Evolutionary conservation across 2,113 vertebrate genomes (phyloP), one percentile per base, ranked within the genome.

Genomic region (Gadus macrocephalus): DNA sequence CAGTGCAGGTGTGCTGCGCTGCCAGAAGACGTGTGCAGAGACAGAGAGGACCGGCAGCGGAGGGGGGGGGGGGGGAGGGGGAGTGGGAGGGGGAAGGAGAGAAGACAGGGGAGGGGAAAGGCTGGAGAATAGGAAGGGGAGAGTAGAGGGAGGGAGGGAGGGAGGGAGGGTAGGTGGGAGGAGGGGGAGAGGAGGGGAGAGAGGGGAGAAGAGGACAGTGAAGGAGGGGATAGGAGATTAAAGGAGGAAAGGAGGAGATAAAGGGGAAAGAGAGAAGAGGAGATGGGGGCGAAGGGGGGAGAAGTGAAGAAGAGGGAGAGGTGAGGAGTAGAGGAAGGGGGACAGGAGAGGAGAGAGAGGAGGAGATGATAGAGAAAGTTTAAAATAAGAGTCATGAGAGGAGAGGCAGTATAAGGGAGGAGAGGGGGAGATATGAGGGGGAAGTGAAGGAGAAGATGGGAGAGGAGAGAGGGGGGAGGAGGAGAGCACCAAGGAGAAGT

Each of bases 1-100:
- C 83, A 84, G 81, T 81, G 81, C 86, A 84, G 80, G 86, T 81
- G 73, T 73, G 74, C 63, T 71, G 69, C 85, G 76, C 65, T 66
- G 82, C 83, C 81, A 73, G 28, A 73, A 78, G 73, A 78, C 82
- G 68, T n/a, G 78, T 55, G 22, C 20, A 15, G 64, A 71, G 25
- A 69, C 16, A 71, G 58, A 62, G 71, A 70, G 65, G 64, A 68
- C 67, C 66, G 35, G 38, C 5, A 42, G 38, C 1, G 9, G 1
- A 42, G 38, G 38, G 38, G 38, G 9, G 38, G 38, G 9, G 38
- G 38, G 9, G 38, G 38, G 38, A 42, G 38, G n/a, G n/a, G n/a
- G n/a, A 38, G 35, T 3, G 35, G 9, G 1, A 42, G 38, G 38
- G 38, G 38, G 9, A 3, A 3, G 9, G 38, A 3, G 9, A 3